Evolutionary conservation across 2,888 invertebrate species (phyloP).

Genomic region (Lycia hirtaria): DNA sequence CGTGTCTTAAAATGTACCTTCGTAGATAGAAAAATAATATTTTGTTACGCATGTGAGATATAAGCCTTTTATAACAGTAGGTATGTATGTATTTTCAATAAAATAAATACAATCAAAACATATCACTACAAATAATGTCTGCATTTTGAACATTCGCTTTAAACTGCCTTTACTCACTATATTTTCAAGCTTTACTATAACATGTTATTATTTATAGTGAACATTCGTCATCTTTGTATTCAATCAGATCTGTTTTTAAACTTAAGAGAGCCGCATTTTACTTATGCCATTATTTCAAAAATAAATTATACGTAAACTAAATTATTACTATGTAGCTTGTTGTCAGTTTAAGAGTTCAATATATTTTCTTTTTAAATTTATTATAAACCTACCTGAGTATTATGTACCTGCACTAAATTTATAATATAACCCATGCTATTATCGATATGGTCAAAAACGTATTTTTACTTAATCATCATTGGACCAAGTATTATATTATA

Average conservation of each 20-base stretch:
- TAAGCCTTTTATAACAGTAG: conserved; percentile 39
- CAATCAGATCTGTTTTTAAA: not conserved
- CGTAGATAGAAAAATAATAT: conserved; percentile 65
- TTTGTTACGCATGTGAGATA: conserved; percentile 28
- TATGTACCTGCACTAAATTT: conserved; percentile 8
- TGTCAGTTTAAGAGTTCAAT: not conserved
- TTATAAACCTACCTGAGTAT: conserved; percentile 8
- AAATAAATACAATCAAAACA: conserved; percentile 33
- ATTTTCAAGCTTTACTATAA: conserved; percentile 12
- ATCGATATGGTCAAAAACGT: not conserved
- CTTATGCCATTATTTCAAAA: conserved; percentile 6
- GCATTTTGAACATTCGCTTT: conserved; percentile 30
- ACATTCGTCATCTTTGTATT: not conserved
- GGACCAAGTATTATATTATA: conserved; percentile 33
- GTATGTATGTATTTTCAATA: conserved; percentile 26
- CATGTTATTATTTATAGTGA: too few species aligned
- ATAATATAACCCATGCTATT: not conserved
- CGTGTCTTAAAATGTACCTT: conserved; percentile 81
- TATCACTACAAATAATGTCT: conserved; percentile 38
- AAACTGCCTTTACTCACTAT: conserved; percentile 3
- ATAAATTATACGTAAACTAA: not conserved
- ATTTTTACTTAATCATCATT: conserved; percentile 10
- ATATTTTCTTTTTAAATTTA: not conserved
- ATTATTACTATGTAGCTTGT: conserved; percentile 2
- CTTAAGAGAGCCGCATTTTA: conserved; percentile 5